These are phyloP conservation scores for Dione juno DNA, from an alignment of 2,888 invertebrate species.

Conservation along the genomic window DNA sequence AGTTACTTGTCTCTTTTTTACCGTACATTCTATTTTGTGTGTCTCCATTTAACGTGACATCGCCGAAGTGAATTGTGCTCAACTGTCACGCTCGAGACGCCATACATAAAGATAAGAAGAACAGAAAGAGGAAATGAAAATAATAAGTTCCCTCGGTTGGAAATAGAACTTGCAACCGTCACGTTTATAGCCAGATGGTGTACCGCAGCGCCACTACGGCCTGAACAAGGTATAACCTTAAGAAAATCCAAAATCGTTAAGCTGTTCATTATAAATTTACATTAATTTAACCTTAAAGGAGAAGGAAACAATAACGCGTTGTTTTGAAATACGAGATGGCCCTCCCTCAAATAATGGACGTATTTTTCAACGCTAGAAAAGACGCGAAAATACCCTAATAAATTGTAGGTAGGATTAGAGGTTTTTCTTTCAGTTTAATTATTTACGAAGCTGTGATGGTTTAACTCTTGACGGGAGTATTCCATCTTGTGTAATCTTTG, in stretches of 20 bases:
- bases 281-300: conserved; percentile 69
- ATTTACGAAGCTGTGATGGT: conserved; percentile 48
- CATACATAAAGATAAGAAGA: too few relatives aligned
- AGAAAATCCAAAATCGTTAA: conserved; percentile 54
- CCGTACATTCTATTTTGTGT: too few relatives aligned
- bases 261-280: conserved; percentile 68
- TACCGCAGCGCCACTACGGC: not conserved
- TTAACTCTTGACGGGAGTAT: conserved; percentile 44
- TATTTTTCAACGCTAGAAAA: conserved; percentile 77
- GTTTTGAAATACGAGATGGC: conserved; percentile 76
- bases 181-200: not conserved
- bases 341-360: conserved; percentile 69
- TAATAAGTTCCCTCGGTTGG: not conserved
- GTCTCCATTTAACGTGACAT: too few relatives aligned
- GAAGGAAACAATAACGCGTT: conserved; percentile 80
- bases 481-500: conserved; percentile 43
- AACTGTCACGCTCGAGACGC: too few relatives aligned
- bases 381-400: conserved; percentile 72
- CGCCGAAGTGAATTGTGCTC: too few relatives aligned
- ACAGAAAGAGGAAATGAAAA: not conserved
- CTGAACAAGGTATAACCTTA: conserved; percentile 7
- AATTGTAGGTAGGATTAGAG: conserved; percentile 64
- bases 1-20: too few relatives aligned
- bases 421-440: conserved; percentile 58
- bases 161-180: not conserved